Conservation (phyloP, 2,113 vertebrate genomes). For the Pygoscelis antarcticus region DNA sequence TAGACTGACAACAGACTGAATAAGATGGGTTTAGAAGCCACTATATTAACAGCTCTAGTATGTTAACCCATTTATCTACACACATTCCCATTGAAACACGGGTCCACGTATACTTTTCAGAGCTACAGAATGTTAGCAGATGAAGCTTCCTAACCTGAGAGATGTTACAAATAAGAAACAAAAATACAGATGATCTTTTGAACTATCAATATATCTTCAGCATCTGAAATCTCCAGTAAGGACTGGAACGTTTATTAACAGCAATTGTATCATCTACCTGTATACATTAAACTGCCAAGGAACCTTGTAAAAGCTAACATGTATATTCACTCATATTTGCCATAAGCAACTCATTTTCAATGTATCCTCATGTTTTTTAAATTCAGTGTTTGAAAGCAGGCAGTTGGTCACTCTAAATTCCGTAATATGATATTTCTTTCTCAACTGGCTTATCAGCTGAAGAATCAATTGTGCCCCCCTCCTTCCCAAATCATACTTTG, state of each 20-base stretch:
- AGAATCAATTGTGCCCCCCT: background rate
- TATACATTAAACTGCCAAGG: background rate
- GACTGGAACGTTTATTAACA: background rate
- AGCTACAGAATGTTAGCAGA: background rate
- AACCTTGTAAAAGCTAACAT: background rate
- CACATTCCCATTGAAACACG: background rate
- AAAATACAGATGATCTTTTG: background rate
- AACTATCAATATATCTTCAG: background rate
- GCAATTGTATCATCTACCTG: background rate
- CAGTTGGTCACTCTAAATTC: background rate
- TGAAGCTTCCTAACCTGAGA: background rate
- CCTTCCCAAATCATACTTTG: background rate
- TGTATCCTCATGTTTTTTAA: background rate
- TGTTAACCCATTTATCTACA: background rate
- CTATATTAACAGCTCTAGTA: background rate
- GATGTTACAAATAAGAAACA: background rate
- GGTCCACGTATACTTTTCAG: background rate
- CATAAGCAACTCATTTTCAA: background rate
- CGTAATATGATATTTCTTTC: background rate
- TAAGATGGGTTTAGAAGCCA: background rate
- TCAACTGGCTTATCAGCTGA: background rate
- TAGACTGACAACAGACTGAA: background rate
- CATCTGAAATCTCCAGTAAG: background rate
- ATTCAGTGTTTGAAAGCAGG: background rate
- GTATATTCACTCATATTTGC: background rate